Conservation (phyloP, 2,797 vertebrate genomes). For the Ispidina lecontei region DNA sequence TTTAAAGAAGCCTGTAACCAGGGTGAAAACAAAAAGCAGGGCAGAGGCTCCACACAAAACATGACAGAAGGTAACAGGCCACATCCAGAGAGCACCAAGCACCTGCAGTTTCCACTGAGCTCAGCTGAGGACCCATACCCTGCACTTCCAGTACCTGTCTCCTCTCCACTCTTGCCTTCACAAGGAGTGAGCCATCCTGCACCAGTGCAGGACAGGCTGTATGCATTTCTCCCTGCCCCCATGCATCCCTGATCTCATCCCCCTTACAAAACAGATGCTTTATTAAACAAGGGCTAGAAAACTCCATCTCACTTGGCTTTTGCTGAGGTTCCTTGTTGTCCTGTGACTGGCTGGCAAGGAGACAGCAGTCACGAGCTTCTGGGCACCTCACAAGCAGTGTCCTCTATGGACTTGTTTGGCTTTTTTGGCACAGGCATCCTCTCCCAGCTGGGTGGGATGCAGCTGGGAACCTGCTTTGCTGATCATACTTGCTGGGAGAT, state of each 20-base stretch:
- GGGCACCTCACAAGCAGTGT: background rate
- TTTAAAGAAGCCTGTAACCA: background rate
- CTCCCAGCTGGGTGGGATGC: background rate
- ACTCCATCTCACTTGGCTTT: background rate
- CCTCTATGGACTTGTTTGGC: rapidly evolving
- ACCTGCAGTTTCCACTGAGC: background rate
- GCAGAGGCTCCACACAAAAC: background rate
- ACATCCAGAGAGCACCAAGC: background rate
- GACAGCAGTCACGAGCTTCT: rapidly evolving
- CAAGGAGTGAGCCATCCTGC: constrained; percentile 16
- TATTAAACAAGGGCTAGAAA: background rate
- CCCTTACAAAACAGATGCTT: constrained; percentile 7
- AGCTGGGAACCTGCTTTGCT: background rate
- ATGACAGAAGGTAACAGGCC: background rate
- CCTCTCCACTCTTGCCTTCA: background rate
- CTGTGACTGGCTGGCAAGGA: background rate
- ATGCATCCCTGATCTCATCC: constrained; percentile 7
- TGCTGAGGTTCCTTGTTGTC: background rate
- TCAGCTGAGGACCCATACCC: background rate
- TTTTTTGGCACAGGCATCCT: background rate
- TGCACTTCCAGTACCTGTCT: background rate
- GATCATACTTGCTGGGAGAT: rapidly evolving
- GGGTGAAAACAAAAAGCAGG: background rate
- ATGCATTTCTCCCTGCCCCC: constrained; percentile 29
- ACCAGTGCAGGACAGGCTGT: background rate